A percentile compares a stretch with the other conserved stretches of the same genome.
These are phyloP conservation scores for Sisor rabdophorus DNA, from an alignment of 2,113 vertebrate species.

Conservation along the genomic window DNA sequence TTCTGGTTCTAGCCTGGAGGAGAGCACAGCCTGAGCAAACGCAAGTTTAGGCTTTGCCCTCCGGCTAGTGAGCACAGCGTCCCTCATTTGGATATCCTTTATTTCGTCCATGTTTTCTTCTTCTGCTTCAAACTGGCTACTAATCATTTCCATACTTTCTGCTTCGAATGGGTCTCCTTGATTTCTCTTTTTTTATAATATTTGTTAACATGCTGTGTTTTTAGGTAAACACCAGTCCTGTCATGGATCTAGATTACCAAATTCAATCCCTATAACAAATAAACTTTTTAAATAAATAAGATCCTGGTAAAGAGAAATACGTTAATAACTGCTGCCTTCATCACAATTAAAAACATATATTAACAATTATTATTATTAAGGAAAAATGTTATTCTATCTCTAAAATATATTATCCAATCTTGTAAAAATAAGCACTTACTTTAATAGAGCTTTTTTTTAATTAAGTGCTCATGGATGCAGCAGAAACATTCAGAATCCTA, in stretches of 20 bases:
- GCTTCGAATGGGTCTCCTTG: neutral
- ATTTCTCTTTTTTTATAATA: neutral
- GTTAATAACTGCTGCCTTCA: neutral
- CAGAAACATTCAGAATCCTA: neutral
- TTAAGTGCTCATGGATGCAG: neutral
- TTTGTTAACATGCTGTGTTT: slow-evolving; percentile 24
- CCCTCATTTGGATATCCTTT: neutral
- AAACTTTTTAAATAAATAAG: neutral
- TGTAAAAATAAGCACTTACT: neutral
- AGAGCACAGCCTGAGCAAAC: slow-evolving; percentile 32
- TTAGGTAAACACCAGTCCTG: slow-evolving; percentile 8
- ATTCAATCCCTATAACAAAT: slow-evolving; percentile 10
- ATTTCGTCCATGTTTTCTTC: slow-evolving; percentile 5
- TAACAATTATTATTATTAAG: neutral
- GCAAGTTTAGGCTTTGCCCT: slow-evolving; percentile 42
- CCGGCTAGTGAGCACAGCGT: slow-evolving; percentile 8
- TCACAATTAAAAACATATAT: neutral
- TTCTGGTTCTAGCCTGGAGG: slow-evolving; percentile 30
- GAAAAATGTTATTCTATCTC: neutral
- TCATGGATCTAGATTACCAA: slow-evolving; percentile 17
- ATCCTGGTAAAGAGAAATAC: neutral
- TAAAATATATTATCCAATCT: neutral
- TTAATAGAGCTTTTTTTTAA: neutral
- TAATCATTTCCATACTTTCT: neutral
- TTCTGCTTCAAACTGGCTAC: slow-evolving; percentile 6